Base-by-base conservation (phyloP, 2,113 vertebrate genomes). In the Tursiops truncatus region DNA sequence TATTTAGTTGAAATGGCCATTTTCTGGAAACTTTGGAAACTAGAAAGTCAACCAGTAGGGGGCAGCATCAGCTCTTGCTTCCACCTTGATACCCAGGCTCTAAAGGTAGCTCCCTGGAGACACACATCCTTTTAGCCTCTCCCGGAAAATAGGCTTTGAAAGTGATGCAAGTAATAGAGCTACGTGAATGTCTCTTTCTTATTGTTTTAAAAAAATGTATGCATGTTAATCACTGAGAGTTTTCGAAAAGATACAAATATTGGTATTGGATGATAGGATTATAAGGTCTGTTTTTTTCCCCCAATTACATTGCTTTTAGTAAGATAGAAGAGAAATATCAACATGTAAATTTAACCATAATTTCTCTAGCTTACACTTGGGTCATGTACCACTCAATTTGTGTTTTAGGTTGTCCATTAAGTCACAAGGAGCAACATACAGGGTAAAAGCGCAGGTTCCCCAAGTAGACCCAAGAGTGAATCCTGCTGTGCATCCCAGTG, bases 1-100 rank as follows among this genome's bases (percentile, higher is more conserved):
- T 10, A 26, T 85, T 91, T 60, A 36, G 18, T 74, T 13, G 11
- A 71, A 36, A 50, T 9, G 38, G 41, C 62, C 12, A 8, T 58
- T 93, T 90, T 44, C 85, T 63, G 77, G 67, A 83, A 38, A 26
- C 20, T 58, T 63, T 81, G 89, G n/a, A 87, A 17, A 83, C 10
- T n/a, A 70, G 58, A 58, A 23, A 13, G 9, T 82, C n/a, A 20
- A 88, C 92, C 98, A 97, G 97, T 88, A 98, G 98, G 95, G 98
- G 98, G 94, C 97, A 97, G 96, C 96, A 97, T 90, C 53, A 31
- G 83, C 97, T 71, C 65, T 96, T 92, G 36, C 70, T 73, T 95
- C 80, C 31, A 17, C 58, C n/a, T n/a, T 18, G n/a, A 31, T 36
- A 26, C 28, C 17, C 31, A 2, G 33, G 20, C 17, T 79, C 50